Percentiles rank a stretch among this genome's conserved stretches.
These are phyloP conservation scores for Smittia sp. DNA, from an alignment of 2,888 invertebrate species.

Conservation along the genomic window DNA sequence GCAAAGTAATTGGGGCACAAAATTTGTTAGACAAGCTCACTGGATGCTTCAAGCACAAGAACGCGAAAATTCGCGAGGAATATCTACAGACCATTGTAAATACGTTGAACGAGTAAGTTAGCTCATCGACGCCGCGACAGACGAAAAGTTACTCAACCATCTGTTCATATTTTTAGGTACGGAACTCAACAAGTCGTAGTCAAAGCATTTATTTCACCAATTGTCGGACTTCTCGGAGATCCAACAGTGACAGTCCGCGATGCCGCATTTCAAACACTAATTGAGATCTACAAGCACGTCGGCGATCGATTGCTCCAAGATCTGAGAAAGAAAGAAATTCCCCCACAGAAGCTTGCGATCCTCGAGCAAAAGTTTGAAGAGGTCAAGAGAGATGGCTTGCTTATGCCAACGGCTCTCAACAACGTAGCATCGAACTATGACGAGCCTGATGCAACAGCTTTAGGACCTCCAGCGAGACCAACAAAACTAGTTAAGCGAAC, in stretches of 20 bases:
- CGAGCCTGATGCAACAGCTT: constrained; percentile 54
- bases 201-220: constrained; percentile 75
- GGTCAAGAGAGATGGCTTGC: constrained; percentile 71
- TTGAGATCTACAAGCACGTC: constrained; percentile 89
- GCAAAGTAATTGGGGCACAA: constrained; percentile 66
- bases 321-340: constrained; percentile 74
- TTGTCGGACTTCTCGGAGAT: constrained; percentile 81
- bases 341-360: constrained; percentile 66
- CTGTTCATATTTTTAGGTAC: constrained; percentile 59
- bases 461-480: constrained; percentile 52
- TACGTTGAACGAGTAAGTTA: constrained; percentile 74
- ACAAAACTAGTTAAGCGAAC: constrained; percentile 55
- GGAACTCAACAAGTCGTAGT: constrained; percentile 80
- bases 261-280: constrained; percentile 78
- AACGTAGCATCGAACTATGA: constrained; percentile 46
- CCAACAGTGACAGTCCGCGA: constrained; percentile 84
- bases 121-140: constrained; percentile 20
- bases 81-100: constrained; percentile 78
- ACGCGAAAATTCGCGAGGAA: constrained; percentile 89
- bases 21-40: constrained; percentile 69
- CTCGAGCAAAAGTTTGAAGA: constrained; percentile 86
- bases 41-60: constrained; percentile 77
- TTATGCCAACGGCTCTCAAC: constrained; percentile 68
- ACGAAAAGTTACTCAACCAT: constrained; percentile 42
- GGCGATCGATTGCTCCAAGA: constrained; percentile 81